phyloP scores from a whole-genome alignment of 2,888 invertebrate species.

The Alviniconcha strummeri region DNA sequence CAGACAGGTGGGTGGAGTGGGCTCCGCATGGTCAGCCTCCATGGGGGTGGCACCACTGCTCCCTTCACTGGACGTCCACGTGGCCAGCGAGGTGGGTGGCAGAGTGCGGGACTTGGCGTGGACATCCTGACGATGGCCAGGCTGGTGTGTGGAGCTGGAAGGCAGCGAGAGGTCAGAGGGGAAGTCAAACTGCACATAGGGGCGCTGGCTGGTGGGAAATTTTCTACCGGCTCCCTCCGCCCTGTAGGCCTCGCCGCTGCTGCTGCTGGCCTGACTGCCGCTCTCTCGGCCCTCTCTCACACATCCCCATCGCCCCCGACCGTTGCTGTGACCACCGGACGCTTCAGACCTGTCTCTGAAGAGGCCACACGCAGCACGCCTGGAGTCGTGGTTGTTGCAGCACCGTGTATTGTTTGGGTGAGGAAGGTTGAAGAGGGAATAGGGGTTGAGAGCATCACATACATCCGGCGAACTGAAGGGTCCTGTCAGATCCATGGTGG shows the following conservation, averaged over 20 bases:
- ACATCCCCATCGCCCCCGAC: neutral
- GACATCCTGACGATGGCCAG: neutral
- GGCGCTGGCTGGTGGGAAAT: no score
- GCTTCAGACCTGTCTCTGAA: conserved; percentile 13
- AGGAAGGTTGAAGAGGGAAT: conserved; percentile 60
- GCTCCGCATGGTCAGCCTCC: conserved; percentile 8
- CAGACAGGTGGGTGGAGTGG: conserved; percentile 1
- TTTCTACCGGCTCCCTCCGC: no score
- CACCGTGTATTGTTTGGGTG: conserved; percentile 33
- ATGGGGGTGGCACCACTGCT: conserved; percentile 7
- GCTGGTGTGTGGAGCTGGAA: neutral
- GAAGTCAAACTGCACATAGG: neutral
- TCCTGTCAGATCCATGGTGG: conserved; percentile 36
- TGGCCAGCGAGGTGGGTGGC: conserved; percentile 26
- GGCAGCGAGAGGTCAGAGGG: conserved; percentile 16
- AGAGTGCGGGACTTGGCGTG: conserved; percentile 18
- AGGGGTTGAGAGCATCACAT: conserved; percentile 57
- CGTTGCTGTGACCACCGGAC: conserved; percentile 3
- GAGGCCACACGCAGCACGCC: neutral
- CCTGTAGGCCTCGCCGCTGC: no score
- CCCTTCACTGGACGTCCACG: conserved; percentile 13
- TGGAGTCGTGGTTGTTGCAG: conserved; percentile 14
- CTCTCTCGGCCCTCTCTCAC: neutral
- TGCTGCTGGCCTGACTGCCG: neutral
- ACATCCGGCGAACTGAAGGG: conserved; percentile 37